Percentiles rank a stretch among this genome's conserved stretches.
Conservation (phyloP, 2,888 invertebrate genomes). For the Drosophila prostipennis region DNA sequence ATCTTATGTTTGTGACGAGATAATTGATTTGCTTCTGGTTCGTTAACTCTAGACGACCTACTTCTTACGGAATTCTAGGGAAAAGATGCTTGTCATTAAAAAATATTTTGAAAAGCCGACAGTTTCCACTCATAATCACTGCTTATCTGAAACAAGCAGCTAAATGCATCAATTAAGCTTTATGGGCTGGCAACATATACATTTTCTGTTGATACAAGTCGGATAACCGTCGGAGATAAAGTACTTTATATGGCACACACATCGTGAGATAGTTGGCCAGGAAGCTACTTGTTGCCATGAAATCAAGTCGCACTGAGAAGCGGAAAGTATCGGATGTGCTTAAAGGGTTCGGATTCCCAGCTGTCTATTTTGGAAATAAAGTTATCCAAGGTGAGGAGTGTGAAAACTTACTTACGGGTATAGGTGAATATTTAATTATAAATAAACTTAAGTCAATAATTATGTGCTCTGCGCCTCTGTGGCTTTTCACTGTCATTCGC, state of each 20-base stretch:
- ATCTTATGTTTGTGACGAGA: not conserved
- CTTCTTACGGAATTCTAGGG: not conserved
- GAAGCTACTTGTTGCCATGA: slow-evolving; percentile 15
- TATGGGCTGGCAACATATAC: slow-evolving; percentile 52
- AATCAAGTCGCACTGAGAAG: slow-evolving; percentile 2
- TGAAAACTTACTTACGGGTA: slow-evolving; percentile 4
- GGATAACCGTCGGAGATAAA: slow-evolving; percentile 26
- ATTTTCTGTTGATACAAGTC: slow-evolving; percentile 19
- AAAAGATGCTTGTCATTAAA: slow-evolving; percentile 22
- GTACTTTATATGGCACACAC: slow-evolving; percentile 15
- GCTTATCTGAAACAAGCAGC: slow-evolving; percentile 66
- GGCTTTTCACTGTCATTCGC: slow-evolving; percentile 43
- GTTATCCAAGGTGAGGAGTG: slow-evolving; percentile 18
- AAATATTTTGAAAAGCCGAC: slow-evolving; percentile 17
- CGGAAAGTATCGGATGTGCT: not conserved
- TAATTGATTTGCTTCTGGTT: not conserved
- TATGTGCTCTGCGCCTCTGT: slow-evolving; percentile 34
- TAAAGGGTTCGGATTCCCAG: slow-evolving; percentile 1
- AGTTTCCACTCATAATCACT: slow-evolving; percentile 49
- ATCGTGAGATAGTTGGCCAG: slow-evolving; percentile 38
- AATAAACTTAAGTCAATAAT: slow-evolving; percentile 32
- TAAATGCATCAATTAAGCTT: slow-evolving; percentile 69
- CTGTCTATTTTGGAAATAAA: not conserved
- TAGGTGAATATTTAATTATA: slow-evolving; percentile 3
- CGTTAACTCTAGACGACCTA: not conserved